phyloP scores from a whole-genome alignment of 2,797 vertebrate species.

The Lacerta bilineata region DNA sequence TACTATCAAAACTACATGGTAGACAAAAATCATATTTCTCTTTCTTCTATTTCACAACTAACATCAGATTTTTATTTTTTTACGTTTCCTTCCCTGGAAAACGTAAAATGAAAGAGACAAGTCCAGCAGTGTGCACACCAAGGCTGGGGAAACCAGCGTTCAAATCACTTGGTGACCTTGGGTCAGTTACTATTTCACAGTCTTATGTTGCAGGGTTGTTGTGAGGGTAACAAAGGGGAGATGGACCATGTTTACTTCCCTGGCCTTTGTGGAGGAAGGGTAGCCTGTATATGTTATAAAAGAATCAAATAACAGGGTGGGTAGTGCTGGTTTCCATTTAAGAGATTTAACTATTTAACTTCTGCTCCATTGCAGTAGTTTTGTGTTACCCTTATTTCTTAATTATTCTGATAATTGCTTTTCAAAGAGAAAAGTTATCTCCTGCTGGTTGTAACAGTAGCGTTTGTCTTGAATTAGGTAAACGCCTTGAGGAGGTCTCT shows the following conservation, averaged over 20 bases:
- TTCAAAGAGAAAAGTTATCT: background rate
- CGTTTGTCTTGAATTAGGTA: background rate
- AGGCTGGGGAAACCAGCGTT: background rate
- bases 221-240: background rate
- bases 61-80: accelerated
- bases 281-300: background rate
- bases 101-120: too few relatives aligned
- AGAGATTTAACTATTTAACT: background rate
- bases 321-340: background rate
- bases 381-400: background rate
- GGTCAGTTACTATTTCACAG: background rate
- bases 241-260: background rate
- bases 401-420: background rate
- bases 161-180: background rate
- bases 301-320: background rate
- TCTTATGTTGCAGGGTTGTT: background rate
- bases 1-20: background rate
- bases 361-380: background rate
- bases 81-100: background rate
- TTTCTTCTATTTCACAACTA: background rate
- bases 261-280: background rate
- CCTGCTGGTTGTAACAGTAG: background rate
- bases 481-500: background rate
- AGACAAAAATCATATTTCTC: accelerated
- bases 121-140: background rate